Conservation (phyloP, 2,113 vertebrate species). For the Eubucco bourcierii region DNA sequence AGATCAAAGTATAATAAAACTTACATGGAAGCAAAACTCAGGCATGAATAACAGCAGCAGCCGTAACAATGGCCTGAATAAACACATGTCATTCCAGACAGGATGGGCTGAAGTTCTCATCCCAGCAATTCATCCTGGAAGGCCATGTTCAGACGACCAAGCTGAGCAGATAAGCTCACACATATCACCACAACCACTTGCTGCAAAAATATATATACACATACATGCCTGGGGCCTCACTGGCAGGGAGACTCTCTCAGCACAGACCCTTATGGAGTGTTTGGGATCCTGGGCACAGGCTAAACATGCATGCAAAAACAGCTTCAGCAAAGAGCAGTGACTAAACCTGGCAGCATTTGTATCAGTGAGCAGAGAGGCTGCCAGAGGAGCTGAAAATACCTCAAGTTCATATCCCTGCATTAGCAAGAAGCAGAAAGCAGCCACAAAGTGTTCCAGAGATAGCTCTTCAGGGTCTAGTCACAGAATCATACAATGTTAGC, state of each 20-base stretch:
- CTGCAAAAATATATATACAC: not conserved
- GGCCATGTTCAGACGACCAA: conserved; percentile 1
- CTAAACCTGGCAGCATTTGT: not conserved
- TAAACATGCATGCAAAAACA: not conserved
- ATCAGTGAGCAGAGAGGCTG: not conserved
- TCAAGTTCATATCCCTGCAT: not conserved
- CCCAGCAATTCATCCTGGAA: not conserved
- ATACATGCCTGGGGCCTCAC: not conserved
- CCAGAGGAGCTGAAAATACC: not conserved
- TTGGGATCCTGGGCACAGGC: not conserved
- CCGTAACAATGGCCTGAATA: conserved; percentile 33
- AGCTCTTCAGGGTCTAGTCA: not conserved
- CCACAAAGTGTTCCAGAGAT: not conserved
- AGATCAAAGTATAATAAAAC: conserved; percentile 44
- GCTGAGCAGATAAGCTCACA: conserved; percentile 5
- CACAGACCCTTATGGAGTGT: not conserved
- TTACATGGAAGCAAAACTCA: not conserved
- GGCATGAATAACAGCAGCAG: conserved; percentile 6
- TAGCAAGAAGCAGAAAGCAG: not conserved
- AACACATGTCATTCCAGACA: conserved; percentile 19
- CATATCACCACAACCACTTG: not conserved
- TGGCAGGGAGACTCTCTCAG: not conserved
- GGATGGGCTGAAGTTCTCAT: not conserved
- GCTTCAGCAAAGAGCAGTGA: not conserved
- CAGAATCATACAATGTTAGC: not conserved